A percentile compares a stretch with the other conserved stretches of the same genome.
These are phyloP conservation scores for Lucinisca nassula DNA, from an alignment of 2,888 invertebrate species.

Conservation along the genomic window DNA sequence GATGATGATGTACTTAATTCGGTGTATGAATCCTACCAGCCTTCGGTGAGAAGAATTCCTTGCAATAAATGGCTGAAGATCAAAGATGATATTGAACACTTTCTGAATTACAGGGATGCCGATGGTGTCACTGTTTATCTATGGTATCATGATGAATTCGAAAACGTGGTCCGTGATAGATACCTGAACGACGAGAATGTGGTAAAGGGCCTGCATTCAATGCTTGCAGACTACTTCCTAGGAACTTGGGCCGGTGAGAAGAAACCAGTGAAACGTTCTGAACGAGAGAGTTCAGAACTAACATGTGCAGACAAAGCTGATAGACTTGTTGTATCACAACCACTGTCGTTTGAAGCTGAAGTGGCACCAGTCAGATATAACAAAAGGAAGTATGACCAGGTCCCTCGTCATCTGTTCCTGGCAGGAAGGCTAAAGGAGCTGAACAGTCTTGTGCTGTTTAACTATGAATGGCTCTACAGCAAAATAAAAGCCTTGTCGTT, in stretches of 20 bases:
- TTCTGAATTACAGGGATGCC: constrained; percentile 76
- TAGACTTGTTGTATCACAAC: constrained; percentile 80
- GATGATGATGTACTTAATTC: constrained; percentile 85
- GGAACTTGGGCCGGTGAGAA: constrained; percentile 82
- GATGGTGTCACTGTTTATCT: constrained; percentile 83
- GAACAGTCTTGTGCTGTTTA: constrained; percentile 84
- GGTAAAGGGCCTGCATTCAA: constrained; percentile 79
- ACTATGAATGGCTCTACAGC: constrained; percentile 87
- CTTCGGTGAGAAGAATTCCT: constrained; percentile 80
- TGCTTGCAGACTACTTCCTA: constrained; percentile 86
- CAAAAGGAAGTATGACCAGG: constrained; percentile 85
- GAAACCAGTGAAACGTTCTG: constrained; percentile 71
- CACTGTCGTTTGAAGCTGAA: constrained; percentile 76
- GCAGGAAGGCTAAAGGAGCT: constrained; percentile 85
- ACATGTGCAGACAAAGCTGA: constrained; percentile 72
- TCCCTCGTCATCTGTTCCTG: constrained; percentile 85
- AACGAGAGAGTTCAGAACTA: background rate
- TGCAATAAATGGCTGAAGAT: constrained; percentile 83
- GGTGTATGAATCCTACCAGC: constrained; percentile 71
- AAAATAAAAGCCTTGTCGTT: constrained; percentile 86
- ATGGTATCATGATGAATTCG: constrained; percentile 81
- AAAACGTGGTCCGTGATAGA: constrained; percentile 72
- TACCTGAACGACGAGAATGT: constrained; percentile 76
- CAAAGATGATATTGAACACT: constrained; percentile 80
- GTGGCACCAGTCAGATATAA: constrained; percentile 80